Conservation (phyloP, 2,888 invertebrate species). For the Fragum whitleyi region DNA sequence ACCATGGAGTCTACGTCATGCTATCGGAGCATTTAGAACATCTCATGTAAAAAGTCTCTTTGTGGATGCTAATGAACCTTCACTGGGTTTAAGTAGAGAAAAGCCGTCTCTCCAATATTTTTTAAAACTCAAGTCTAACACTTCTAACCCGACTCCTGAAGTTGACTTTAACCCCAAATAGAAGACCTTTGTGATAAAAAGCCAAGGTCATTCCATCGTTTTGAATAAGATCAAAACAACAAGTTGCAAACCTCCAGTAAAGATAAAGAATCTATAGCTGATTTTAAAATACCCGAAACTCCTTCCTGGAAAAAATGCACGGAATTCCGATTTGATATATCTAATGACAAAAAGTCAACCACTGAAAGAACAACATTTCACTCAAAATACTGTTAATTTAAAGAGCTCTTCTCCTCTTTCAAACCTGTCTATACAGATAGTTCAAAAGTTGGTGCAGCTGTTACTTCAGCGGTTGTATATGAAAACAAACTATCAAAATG, state of each 20-base stretch:
- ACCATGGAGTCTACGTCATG: slow-evolving; percentile 50
- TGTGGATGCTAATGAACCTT: slow-evolving; percentile 41
- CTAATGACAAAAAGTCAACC: slow-evolving; percentile 6
- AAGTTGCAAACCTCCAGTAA: background rate
- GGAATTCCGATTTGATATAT: slow-evolving; percentile 17
- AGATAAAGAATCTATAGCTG: background rate
- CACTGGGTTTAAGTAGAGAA: slow-evolving; percentile 1
- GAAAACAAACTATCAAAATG: background rate
- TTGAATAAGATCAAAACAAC: slow-evolving; percentile 4
- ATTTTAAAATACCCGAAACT: background rate
- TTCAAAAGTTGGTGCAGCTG: slow-evolving; percentile 23
- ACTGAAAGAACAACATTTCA: slow-evolving; percentile 14
- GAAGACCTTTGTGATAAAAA: slow-evolving; percentile 1
- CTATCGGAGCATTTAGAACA: slow-evolving; percentile 43
- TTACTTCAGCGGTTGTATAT: slow-evolving; percentile 10
- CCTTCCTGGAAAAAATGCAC: slow-evolving; percentile 24
- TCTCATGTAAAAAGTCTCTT: slow-evolving; percentile 51
- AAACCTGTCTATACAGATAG: slow-evolving; percentile 35
- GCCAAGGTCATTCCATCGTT: slow-evolving; percentile 17
- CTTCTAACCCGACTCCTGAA: slow-evolving; percentile 17
- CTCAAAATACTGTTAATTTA: slow-evolving; percentile 2
- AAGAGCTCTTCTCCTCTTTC: background rate
- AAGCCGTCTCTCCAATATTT: slow-evolving; percentile 28
- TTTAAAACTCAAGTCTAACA: slow-evolving; percentile 8
- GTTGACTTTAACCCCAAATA: slow-evolving; percentile 23